Percentiles rank a stretch among this genome's conserved stretches.
Conservation (phyloP, 2,888 invertebrate species). For the Ceriagrion tenellum region DNA sequence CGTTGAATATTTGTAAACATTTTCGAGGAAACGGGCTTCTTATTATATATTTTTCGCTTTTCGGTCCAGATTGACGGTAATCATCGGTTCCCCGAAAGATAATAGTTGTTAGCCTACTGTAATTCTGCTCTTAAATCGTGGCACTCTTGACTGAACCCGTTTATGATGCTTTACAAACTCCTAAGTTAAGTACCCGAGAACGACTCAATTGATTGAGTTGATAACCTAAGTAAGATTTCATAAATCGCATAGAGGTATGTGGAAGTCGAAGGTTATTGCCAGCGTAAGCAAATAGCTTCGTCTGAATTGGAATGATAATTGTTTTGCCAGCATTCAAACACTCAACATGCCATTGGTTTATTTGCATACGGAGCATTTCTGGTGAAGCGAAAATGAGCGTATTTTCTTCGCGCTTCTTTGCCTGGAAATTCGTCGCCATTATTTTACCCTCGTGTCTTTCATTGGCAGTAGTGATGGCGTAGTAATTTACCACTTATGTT, state of each 20-base stretch:
- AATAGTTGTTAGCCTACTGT: too few species aligned
- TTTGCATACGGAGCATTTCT: background rate
- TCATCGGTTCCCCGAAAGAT: too few species aligned
- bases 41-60: too few species aligned
- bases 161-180: background rate
- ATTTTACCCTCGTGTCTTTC: background rate
- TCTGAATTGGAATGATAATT: background rate
- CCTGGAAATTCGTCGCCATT: background rate
- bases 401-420: background rate
- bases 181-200: background rate
- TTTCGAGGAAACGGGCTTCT: too few species aligned
- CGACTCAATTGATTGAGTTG: background rate
- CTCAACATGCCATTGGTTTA: background rate
- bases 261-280: background rate
- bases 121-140: background rate
- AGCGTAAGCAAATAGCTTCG: background rate
- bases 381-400: background rate
- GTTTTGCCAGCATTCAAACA: background rate
- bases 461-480: background rate
- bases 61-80: too few species aligned
- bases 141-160: background rate
- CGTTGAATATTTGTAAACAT: too few species aligned
- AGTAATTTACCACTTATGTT: too few species aligned
- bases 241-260: background rate
- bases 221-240: background rate